Evolutionary conservation across 2,888 invertebrate genomes (phyloP).

Genomic region (Eupithecia dodoneata): DNA sequence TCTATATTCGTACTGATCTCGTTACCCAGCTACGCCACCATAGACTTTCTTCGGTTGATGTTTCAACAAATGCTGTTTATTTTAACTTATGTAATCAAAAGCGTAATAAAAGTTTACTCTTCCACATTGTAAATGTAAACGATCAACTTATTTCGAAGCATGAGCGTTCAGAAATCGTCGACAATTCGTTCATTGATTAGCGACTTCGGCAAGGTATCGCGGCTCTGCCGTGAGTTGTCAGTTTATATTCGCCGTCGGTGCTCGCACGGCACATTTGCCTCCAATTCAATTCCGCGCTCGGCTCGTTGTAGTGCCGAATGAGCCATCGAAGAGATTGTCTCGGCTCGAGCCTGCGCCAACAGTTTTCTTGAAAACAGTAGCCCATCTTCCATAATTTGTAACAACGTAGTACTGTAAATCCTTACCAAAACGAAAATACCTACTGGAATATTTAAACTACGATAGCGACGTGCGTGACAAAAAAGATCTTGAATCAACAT

Average conservation of each 20-base stretch:
- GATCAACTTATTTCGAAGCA: constrained; percentile 51
- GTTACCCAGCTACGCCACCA: background rate
- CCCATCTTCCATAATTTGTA: constrained; percentile 8
- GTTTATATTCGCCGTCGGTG: constrained; percentile 76
- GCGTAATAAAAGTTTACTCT: background rate
- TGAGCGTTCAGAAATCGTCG: constrained; percentile 53
- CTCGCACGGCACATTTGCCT: constrained; percentile 79
- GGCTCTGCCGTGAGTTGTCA: constrained; percentile 66
- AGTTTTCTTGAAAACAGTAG: constrained; percentile 19
- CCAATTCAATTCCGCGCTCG: constrained; percentile 80
- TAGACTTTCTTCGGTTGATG: background rate
- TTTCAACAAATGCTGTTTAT: background rate
- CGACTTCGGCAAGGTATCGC: constrained; percentile 60
- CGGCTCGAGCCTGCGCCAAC: constrained; percentile 36
- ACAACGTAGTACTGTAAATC: background rate
- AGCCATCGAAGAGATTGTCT: constrained; percentile 79
- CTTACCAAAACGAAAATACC: background rate
- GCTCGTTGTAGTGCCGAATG: constrained; percentile 79
- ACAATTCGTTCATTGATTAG: constrained; percentile 64
- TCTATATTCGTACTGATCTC: background rate
- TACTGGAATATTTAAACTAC: background rate
- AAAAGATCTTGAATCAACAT: background rate
- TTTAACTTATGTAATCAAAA: background rate
- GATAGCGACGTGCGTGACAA: background rate
- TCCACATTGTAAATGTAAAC: constrained; percentile 3